Evolutionary conservation across 2,888 invertebrate species (phyloP), one percentile per base, ranked within the genome.

Genomic region (Chromoteleia sp.): DNA sequence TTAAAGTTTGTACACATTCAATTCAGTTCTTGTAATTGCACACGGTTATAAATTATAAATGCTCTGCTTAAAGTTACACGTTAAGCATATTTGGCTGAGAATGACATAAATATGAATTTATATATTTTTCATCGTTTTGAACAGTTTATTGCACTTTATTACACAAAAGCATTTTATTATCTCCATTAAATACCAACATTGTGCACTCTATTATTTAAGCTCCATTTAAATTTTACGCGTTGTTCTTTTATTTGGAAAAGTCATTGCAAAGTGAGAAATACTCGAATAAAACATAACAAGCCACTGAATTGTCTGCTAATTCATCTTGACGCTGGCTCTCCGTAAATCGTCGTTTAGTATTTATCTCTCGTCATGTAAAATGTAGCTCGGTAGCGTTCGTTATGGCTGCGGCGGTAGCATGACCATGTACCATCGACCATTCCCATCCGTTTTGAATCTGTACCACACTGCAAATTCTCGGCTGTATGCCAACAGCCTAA

Each of bases 401-500:
- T 86, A 88, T 86, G 79, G 70, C 67, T 54, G 59, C 48, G 58
- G 78, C 75, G 36, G 71, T 63, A 56, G 36, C 45, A 58, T 63
- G 50, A 74, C 59, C 78, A 52, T 80, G 77, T 78, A 71, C 76
- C 61, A 14, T 76, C 75, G 63, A 65, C 82, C 84, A 80, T 84
- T 81, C 82, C 86, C 84, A 65, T 82, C 84, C 84, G 82, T 73
- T 83, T 75, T 82, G 84, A 88, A 88, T 88, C 86, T 86, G 87
- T 86, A 86, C 85, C 84, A 82, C 84, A 76, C 81, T 84, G 83
- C 71, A 54, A 71, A 79, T 74, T 78, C 86, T 89, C 87, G 90
- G 89, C 89, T 84, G 82, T 82, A 76, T 87, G 90, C 90, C 90
- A 90, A 88, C 85, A 88, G 85, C 86, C 89, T 90, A 90, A 90